These are phyloP conservation scores for Haliclystus octoradiatus DNA, from an alignment of 30 jellyfish, hydroid and myxozoan genomes.

Conservation along the genomic window DNA sequence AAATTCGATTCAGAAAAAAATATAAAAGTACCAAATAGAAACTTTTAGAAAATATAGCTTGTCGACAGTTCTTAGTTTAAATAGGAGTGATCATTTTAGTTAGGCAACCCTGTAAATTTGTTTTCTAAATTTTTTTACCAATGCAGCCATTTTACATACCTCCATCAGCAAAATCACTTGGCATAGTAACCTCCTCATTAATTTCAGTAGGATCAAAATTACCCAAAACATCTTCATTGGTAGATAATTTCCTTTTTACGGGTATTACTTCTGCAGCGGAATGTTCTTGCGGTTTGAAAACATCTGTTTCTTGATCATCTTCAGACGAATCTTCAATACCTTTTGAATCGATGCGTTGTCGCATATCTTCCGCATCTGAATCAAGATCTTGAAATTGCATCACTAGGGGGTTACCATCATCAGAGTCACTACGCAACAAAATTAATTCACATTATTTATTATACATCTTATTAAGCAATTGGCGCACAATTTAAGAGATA, in stretches of 20 bases:
- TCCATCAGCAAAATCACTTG: too few relatives aligned
- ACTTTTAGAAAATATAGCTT: too few relatives aligned
- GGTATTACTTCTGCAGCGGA: neutral
- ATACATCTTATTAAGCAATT: neutral
- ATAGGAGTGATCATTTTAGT: too few relatives aligned
- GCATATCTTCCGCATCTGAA: slow-evolving; percentile 41
- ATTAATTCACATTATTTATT: neutral
- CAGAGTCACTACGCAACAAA: slow-evolving; percentile 28
- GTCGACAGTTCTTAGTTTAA: too few relatives aligned
- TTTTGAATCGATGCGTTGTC: neutral
- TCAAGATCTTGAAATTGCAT: slow-evolving; percentile 48
- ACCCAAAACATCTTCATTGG: neutral
- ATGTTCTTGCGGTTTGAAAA: too few relatives aligned
- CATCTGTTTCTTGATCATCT: neutral
- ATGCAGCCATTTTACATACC: too few relatives aligned
- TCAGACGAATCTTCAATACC: neutral
- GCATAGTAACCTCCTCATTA: neutral
- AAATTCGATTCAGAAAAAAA: too few relatives aligned
- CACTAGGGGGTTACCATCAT: slow-evolving; percentile 65
- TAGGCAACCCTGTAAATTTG: too few relatives aligned
- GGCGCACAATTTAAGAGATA: neutral
- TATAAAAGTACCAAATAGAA: too few relatives aligned
- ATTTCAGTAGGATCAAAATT: neutral
- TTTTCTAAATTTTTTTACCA: too few relatives aligned
- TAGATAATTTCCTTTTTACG: neutral